phyloP scores from a whole-genome alignment of 1,140 invertebrate genomes.

The Hesperophylax magnus region DNA sequence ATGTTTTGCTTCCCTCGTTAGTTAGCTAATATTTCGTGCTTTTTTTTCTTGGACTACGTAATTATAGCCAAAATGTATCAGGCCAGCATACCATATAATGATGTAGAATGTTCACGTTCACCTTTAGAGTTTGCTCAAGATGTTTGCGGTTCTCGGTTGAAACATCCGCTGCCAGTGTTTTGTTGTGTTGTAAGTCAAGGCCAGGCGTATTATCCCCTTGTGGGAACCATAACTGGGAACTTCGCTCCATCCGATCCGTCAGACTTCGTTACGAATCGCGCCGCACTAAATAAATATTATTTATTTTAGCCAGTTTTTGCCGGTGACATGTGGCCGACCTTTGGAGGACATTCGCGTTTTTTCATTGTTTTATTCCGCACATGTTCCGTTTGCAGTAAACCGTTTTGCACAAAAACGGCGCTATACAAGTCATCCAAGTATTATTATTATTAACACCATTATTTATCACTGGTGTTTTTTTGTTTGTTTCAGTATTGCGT shows the following conservation, averaged over 20 bases:
- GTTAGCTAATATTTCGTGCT: too few relatives aligned
- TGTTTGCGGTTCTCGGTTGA: slow-evolving; percentile 5
- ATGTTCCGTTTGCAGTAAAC: neutral
- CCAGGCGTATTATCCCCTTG: neutral
- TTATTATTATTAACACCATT: too few relatives aligned
- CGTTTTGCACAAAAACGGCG: too few relatives aligned
- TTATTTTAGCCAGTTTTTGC: slow-evolving; percentile 19
- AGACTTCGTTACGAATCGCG: neutral
- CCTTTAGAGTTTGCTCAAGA: neutral
- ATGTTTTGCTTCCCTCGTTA: too few relatives aligned
- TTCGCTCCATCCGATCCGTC: neutral
- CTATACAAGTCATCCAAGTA: too few relatives aligned
- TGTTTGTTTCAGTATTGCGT: too few relatives aligned
- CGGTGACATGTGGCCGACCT: slow-evolving; percentile 50
- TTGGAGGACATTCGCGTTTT: slow-evolving; percentile 50
- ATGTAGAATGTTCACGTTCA: too few relatives aligned
- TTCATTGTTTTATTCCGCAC: slow-evolving; percentile 18
- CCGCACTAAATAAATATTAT: neutral
- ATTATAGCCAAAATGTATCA: too few relatives aligned
- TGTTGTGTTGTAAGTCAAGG: slow-evolving; percentile 7
- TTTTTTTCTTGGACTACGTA: too few relatives aligned
- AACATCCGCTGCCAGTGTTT: neutral
- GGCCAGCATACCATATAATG: too few relatives aligned
- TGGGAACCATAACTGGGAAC: neutral
- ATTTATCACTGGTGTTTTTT: too few relatives aligned